phyloP scores from a whole-genome alignment of 1,140 invertebrate genomes.

The Drosophila kanapiae region DNA sequence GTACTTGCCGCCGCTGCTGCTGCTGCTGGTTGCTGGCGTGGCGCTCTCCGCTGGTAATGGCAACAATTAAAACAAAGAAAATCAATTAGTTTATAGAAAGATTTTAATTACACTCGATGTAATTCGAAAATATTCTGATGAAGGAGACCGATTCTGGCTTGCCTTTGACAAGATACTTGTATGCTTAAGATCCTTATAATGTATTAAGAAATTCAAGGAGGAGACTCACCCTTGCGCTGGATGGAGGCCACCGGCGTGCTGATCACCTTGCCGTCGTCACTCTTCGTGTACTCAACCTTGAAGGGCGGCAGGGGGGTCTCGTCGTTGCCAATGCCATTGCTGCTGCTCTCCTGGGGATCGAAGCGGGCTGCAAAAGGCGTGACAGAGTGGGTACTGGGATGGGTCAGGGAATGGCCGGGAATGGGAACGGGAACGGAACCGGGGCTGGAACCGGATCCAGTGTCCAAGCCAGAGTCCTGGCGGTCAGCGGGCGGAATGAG shows the following conservation, averaged over 20 bases:
- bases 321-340: constrained; percentile 2
- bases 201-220: not conserved
- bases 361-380: constrained; percentile 77
- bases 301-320: constrained; percentile 56
- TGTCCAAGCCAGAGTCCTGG: constrained; percentile 7
- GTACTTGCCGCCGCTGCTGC: constrained; percentile 50
- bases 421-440: not conserved
- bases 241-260: constrained; percentile 57
- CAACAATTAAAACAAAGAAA: no score
- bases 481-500: constrained; percentile 64
- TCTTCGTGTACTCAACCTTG: constrained; percentile 77
- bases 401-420: constrained; percentile 13
- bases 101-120: no score
- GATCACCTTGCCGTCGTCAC: constrained; percentile 82
- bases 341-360: constrained; percentile 37
- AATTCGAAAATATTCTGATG: no score
- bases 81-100: no score
- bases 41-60: constrained; percentile 25
- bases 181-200: no score
- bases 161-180: no score
- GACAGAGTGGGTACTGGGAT: constrained; percentile 69
- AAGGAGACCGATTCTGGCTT: no score
- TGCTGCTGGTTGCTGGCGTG: constrained; percentile 25
- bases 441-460: not conserved
- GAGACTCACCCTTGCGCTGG: constrained; percentile 61